Evolutionary conservation across 1,140 invertebrate genomes (phyloP).

Genomic region (Hyles euphorbiae): DNA sequence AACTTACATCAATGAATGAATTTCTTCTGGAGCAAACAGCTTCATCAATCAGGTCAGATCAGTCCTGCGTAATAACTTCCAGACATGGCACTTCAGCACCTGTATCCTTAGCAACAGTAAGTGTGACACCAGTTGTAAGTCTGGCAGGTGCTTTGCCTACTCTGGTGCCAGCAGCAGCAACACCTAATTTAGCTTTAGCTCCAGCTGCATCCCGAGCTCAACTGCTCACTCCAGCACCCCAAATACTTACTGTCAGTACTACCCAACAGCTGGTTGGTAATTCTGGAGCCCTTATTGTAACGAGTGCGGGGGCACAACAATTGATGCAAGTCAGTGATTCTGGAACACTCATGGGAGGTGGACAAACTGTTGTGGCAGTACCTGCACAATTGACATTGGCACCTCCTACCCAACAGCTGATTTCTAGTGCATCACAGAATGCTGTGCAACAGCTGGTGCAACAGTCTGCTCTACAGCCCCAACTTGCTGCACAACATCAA

Average conservation of each 20-base stretch:
- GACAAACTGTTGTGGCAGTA: slow-evolving; percentile 65
- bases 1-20: slow-evolving; percentile 69
- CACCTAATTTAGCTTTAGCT: slow-evolving; percentile 56
- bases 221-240: slow-evolving; percentile 60
- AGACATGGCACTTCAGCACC: slow-evolving; percentile 65
- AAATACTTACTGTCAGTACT: slow-evolving; percentile 66
- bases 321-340: slow-evolving; percentile 71
- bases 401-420: slow-evolving; percentile 55
- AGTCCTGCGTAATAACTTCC: slow-evolving; percentile 66
- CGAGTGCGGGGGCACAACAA: slow-evolving; percentile 67
- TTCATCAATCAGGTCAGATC: slow-evolving; percentile 47
- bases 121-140: slow-evolving; percentile 67
- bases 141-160: slow-evolving; percentile 58
- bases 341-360: slow-evolving; percentile 63
- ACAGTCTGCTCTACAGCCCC: slow-evolving; percentile 55
- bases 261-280: slow-evolving; percentile 67
- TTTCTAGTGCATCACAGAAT: slow-evolving; percentile 54
- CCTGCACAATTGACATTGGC: slow-evolving; percentile 65
- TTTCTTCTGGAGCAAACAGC: slow-evolving; percentile 65
- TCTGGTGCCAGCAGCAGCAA: slow-evolving; percentile 54
- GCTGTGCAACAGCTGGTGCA: slow-evolving; percentile 64
- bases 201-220: slow-evolving; percentile 64
- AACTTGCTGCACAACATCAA: slow-evolving; percentile 56
- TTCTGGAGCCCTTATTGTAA: slow-evolving; percentile 65
- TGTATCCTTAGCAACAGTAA: slow-evolving; percentile 64